These are phyloP conservation scores for Blennius ocellaris DNA, from an alignment of 2,113 vertebrate species.

Conservation along the genomic window DNA sequence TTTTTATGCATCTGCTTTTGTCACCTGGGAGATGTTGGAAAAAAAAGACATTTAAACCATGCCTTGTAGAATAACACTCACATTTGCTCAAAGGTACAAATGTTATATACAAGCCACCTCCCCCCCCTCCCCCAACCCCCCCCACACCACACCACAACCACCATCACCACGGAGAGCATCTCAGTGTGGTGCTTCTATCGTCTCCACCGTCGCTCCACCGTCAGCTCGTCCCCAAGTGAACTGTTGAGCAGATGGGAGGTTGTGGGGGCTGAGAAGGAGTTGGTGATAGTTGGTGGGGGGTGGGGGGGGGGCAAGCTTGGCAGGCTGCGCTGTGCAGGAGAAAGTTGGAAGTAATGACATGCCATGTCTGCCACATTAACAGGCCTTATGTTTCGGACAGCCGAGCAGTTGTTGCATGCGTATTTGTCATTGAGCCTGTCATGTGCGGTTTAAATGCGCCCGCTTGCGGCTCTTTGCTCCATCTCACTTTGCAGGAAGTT, in stretches of 20 bases:
- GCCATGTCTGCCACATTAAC: conserved; percentile 55
- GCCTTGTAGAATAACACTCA: too few species aligned
- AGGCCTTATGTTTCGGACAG: conserved; percentile 54
- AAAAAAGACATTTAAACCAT: too few species aligned
- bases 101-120: too few species aligned
- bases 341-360: conserved; percentile 44
- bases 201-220: conserved; percentile 25
- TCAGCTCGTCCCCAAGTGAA: conserved; percentile 35
- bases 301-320: conserved; percentile 2
- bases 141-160: too few species aligned
- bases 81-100: too few species aligned
- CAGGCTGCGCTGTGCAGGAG: conserved; percentile 25
- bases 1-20: not conserved
- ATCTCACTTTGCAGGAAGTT: conserved; percentile 17
- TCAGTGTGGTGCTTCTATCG: conserved; percentile 5
- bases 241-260: conserved; percentile 68
- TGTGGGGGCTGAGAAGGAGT: conserved; percentile 46
- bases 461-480: conserved; percentile 9
- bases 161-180: too few species aligned
- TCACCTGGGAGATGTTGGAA: not conserved
- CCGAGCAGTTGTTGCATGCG: conserved; percentile 48
- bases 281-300: conserved; percentile 49
- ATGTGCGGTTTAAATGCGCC: conserved; percentile 42
- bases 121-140: too few species aligned
- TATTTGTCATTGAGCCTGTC: conserved; percentile 59